These are phyloP conservation scores for Corythornis madagascariensis DNA, from an alignment of 2,113 vertebrate species.

Conservation along the genomic window DNA sequence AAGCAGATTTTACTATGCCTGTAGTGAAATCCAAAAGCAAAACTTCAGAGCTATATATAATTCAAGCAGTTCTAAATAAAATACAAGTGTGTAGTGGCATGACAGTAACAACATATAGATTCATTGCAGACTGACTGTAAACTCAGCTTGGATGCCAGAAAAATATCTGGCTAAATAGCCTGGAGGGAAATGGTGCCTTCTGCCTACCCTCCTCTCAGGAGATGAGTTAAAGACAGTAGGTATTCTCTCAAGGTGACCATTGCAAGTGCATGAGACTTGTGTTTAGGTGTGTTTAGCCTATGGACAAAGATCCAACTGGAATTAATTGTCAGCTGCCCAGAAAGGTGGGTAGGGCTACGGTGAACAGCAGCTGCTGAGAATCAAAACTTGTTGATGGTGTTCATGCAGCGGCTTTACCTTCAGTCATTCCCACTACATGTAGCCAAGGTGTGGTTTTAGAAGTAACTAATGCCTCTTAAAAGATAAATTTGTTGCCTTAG, in stretches of 20 bases:
- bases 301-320: neutral
- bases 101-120: neutral
- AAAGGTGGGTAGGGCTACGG: neutral
- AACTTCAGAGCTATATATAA: neutral
- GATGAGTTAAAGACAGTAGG: neutral
- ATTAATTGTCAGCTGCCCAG: neutral
- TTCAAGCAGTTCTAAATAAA: neutral
- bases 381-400: neutral
- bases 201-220: neutral
- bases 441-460: neutral
- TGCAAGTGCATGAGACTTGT: neutral
- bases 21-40: neutral
- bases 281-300: neutral
- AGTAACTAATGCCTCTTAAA: neutral
- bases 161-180: neutral
- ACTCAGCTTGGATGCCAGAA: neutral
- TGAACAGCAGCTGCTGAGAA: neutral
- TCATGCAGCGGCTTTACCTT: neutral
- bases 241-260: neutral
- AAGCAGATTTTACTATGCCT: neutral
- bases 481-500: neutral
- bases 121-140: neutral
- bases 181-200: neutral
- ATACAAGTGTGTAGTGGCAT: accelerated
- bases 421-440: neutral